Percentiles rank a stretch among this genome's conserved stretches.
Evolutionary conservation across 1,140 invertebrate species (phyloP).

Genomic region (Papilio polytes): DNA sequence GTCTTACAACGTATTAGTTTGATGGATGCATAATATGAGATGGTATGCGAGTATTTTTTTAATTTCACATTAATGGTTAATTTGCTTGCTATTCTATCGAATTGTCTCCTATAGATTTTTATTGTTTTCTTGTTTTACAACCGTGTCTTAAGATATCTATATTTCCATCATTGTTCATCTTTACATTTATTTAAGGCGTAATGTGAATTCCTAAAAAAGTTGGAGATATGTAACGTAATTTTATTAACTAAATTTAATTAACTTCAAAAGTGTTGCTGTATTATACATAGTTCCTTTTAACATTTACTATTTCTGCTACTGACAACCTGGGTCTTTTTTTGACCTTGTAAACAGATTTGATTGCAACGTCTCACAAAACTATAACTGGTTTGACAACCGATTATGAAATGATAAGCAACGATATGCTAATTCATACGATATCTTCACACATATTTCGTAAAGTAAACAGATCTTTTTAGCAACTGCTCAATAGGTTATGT

Average conservation of each 20-base stretch:
- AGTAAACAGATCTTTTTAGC: not conserved
- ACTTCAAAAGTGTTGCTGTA: not conserved
- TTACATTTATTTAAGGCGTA: too few relatives aligned
- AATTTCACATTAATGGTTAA: not conserved
- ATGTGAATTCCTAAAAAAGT: too few relatives aligned
- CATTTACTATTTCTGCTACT: not conserved
- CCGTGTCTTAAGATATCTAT: not conserved
- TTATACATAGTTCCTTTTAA: not conserved
- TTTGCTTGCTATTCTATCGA: not conserved
- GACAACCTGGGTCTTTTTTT: not conserved
- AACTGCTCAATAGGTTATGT: not conserved
- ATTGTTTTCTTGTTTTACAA: not conserved
- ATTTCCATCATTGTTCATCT: too few relatives aligned
- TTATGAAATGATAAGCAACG: not conserved
- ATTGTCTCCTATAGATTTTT: not conserved
- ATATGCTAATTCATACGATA: not conserved
- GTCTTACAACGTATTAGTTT: constrained; percentile 2
- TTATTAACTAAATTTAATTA: not conserved
- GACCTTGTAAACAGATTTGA: not conserved
- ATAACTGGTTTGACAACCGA: constrained; percentile 1
- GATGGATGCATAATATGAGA: not conserved
- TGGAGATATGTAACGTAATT: too few relatives aligned
- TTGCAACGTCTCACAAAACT: not conserved
- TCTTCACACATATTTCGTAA: not conserved
- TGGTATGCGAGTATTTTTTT: not conserved